Base-by-base conservation (phyloP, 2,113 vertebrate genomes). In the Cinclus cinclus region DNA sequence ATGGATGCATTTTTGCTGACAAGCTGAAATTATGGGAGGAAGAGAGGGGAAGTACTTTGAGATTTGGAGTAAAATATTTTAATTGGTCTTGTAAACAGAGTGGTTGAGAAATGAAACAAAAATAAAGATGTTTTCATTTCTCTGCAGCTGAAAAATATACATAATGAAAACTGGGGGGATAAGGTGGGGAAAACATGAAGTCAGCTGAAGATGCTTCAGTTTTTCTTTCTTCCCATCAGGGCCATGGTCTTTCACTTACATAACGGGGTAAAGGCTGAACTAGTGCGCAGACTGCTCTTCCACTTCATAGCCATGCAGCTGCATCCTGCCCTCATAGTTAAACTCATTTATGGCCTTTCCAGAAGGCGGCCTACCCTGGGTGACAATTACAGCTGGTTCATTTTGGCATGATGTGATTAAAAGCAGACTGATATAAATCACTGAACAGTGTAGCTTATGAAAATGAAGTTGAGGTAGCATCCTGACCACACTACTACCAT, bases 401-500 rank as follows among this genome's bases (percentile, higher is more conserved):
- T 94, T 96, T 76, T 89, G 86, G 83, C 92, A 71, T 79, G 77
- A 92, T 90, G 73, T 92, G 89, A 96, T 96, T 96, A 96, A 94
- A 95, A 93, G 31, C 85, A 97, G 92, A 75, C 73, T 89, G 76
- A 90, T 82, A 93, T 92, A 93, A 96, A 95, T 96, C 95, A 95
- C 39, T 87, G 76, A 81, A 65, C 46, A 69, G 50, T 56, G 58
- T 58, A 75, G n/a, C 83, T 89, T 93, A 87, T 84, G 90, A 95
- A 94, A 96, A 94, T 76, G 80, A 93, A 95, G 86, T 46, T 92
- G 76, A 96, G 69, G 79, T 74, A 89, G 37, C 44, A 64, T 35
- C 80, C 41, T 77, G 89, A 73, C 75, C 88, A 79, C 83, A 82
- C 65, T 35, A 81, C 31, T 89, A 47, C 73, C 64, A 53, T 62